Evolutionary conservation across 2,797 vertebrate genomes (phyloP).

Genomic region (Enteromius unitaeniatus): DNA sequence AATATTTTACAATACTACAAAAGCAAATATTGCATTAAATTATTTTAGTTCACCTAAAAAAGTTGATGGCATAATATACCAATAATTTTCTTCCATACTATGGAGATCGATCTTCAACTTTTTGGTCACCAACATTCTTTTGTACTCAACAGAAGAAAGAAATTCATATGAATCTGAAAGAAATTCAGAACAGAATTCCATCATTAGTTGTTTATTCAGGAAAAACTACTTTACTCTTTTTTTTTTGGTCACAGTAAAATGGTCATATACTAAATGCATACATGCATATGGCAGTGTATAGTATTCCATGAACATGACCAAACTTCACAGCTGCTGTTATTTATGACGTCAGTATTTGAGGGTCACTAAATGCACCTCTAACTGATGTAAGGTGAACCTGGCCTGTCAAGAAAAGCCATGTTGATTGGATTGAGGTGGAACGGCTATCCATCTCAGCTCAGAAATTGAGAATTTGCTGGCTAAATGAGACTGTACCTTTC

Average conservation of each 20-base stretch:
- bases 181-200: not conserved
- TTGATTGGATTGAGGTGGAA: constrained; percentile 65
- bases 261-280: not conserved
- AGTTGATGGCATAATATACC: not conserved
- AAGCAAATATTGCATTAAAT: not conserved
- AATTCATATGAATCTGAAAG: no score
- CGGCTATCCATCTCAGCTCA: constrained; percentile 20
- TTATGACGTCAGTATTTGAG: constrained; percentile 41
- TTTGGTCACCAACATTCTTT: not conserved
- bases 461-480: not conserved
- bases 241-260: not conserved
- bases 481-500: not conserved
- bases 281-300: not conserved
- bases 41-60: not conserved
- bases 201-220: not conserved
- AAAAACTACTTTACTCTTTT: not conserved
- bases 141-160: no score
- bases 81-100: not conserved
- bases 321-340: constrained; percentile 15
- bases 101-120: not conserved
- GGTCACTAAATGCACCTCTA: constrained; percentile 22
- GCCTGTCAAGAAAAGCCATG: constrained; percentile 56
- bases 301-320: not conserved
- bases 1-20: not conserved
- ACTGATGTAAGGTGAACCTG: not conserved